Conservation (phyloP, 2,113 vertebrate species). For the Myrmecobius fasciatus region DNA sequence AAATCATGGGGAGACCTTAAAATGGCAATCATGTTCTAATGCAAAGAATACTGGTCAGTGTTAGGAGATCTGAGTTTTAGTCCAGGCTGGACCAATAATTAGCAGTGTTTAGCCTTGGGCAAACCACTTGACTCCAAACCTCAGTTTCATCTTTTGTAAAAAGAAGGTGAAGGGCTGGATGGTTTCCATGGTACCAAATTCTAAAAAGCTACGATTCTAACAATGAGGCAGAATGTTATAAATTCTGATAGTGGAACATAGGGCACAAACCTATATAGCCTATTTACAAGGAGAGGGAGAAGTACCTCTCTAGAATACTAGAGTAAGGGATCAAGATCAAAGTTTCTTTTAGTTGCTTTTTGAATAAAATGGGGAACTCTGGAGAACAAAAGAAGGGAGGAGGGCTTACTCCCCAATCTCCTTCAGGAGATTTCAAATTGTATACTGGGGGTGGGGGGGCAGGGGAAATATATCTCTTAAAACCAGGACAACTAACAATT, state of each 20-base stretch:
- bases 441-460: slow-evolving; percentile 53
- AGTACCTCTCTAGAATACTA: background rate
- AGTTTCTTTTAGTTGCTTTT: slow-evolving; percentile 57
- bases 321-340: slow-evolving; percentile 5
- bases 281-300: slow-evolving; percentile 37
- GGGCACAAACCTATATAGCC: background rate
- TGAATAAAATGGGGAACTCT: slow-evolving; percentile 48
- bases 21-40: slow-evolving; percentile 65
- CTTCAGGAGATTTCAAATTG: slow-evolving; percentile 58
- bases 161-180: slow-evolving; percentile 37
- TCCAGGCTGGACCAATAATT: background rate
- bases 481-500: slow-evolving; percentile 60
- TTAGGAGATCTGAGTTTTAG: slow-evolving; percentile 52
- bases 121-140: slow-evolving; percentile 61
- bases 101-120: background rate
- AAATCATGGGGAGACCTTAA: slow-evolving; percentile 79
- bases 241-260: background rate
- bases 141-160: background rate
- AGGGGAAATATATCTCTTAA: slow-evolving; percentile 57
- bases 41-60: slow-evolving; percentile 38
- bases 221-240: slow-evolving; percentile 39
- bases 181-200: slow-evolving; percentile 23
- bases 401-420: slow-evolving; percentile 67
- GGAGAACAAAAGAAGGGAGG: slow-evolving; percentile 77
- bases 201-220: slow-evolving; percentile 42